Base-by-base conservation (phyloP, 2,797 vertebrate genomes). In the Mormyrus proboscirostris region DNA sequence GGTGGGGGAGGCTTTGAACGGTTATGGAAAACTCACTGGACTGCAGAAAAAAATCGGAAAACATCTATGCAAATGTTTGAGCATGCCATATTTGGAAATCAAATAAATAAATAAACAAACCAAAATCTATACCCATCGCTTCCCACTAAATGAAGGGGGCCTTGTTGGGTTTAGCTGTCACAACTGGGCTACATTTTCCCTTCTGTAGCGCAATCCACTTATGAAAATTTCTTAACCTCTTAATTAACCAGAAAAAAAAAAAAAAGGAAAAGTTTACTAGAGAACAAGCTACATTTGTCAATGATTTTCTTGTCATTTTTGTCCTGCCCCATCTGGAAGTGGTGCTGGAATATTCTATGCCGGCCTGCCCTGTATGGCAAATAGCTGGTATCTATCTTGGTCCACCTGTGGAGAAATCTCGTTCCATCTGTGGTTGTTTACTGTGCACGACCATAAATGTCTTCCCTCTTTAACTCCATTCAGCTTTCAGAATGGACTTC, bases 371-470 rank as follows among this genome's bases (percentile, higher is more conserved):
- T 90, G 91, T 89, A 92, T 90, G 92, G 95, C 92, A 95, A 95
- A 96, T 95, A 95, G 94, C 93, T 95, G 93, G 93, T 94, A 95
- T 95, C 96, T 95, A 94, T 96, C 94, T 93, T 93, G 96, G 94
- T 96, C 95, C 92, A 90, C 93, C 94, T 94, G 94, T 50, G 95
- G 95, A 4, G 93, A 90, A 92, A 95, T 95, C 94, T 95, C 96
- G 95, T 96, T 96, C 95, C 95, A 93, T 94, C 93, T 95, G 96
- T 95, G 96, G 95, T 95, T 96, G 95, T 96, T 96, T 96, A 94
- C 96, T 65, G 92, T 94, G 92, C 91, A 90, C 92, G 94, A 92
- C 94, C 94, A 93, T 95, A 94, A 95, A 95, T 76, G 94, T 95
- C 94, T 93, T 94, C 93, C 92, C 92, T 95, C 95, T 96, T 93